Base-by-base conservation (phyloP, 2,888 invertebrate species). In the Amiota mariae region DNA sequence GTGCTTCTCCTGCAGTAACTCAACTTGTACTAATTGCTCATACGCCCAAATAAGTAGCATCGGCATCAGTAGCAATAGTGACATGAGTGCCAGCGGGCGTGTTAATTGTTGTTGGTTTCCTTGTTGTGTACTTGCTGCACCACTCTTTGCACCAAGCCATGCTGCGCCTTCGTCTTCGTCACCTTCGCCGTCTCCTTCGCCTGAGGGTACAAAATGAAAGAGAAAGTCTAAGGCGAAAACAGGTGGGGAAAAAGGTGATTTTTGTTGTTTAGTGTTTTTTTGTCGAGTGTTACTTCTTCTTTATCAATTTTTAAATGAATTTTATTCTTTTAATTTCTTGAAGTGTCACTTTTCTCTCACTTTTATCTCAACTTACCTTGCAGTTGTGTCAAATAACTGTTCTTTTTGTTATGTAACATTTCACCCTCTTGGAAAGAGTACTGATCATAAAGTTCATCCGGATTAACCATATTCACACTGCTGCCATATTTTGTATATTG, bases 361-460 rank as follows among this genome's bases (percentile, higher is more conserved):
- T 20, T 64, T 56, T 68, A 54, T 24, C 13, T 2, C 15, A 18
- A 82, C 83, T 85, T 82, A 90, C 90, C 90, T 87, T 90, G 88
- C 73, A 90, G 86, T 80, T 90, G 88, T 20, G 89, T 89, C 71
- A 89, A 81, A 76, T 88, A 89, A 54, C 87, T 87, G 76, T 89
- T 89, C 79, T 90, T 89, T 80, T 90, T 88, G 79, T 80, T 89
- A 59, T 86, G 87, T 12, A 87, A 80, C 75, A 87, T 80, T 70
- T 89, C 89, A 56, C 87, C 87, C 75, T 90, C 88, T 61, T 88
- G 87, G 72, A 89, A 77, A 2, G 88, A 84, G 73, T 88, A 89
- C 77, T 89, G 88, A 82, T 89, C 89, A 73, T 89, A 89, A 36
- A 81, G 73, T 51, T 84, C 83, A 24, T 84, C 83, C 36, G 77